Conservation (phyloP, 2,797 vertebrate species). For the Falco columbarius region DNA sequence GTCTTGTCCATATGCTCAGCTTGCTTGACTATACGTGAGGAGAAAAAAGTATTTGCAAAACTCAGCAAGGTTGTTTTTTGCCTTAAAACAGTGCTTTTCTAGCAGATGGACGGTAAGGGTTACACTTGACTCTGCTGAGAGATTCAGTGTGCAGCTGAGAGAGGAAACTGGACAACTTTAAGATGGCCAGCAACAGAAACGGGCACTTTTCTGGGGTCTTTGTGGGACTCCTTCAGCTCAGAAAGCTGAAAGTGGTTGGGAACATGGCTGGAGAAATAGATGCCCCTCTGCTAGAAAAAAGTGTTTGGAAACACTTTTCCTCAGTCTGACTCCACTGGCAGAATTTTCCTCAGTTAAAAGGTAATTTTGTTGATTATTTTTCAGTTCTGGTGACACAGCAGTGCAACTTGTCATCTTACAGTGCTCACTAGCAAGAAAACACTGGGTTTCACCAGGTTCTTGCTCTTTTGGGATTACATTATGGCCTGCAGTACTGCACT, state of each 20-base stretch:
- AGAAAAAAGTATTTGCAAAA: neutral
- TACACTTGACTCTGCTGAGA: neutral
- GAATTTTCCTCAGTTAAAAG: neutral
- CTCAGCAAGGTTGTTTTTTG: neutral
- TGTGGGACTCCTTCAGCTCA: neutral
- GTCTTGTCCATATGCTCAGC: neutral
- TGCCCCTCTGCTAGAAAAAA: neutral
- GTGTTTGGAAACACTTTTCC: neutral
- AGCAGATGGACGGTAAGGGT: neutral
- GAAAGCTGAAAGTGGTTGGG: neutral
- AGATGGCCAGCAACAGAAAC: neutral
- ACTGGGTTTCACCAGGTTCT: neutral
- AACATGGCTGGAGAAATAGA: neutral
- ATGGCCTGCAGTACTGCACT: neutral
- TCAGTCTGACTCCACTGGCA: neutral
- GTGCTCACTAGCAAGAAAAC: neutral
- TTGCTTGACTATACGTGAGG: neutral
- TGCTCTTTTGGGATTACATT: neutral
- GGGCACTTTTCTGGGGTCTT: neutral
- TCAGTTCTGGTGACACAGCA: neutral
- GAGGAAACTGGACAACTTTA: neutral
- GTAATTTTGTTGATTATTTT: neutral
- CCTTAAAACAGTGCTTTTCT: neutral
- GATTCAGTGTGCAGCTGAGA: neutral
- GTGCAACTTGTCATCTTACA: neutral